Percentiles rank a stretch among this genome's conserved stretches.
Evolutionary conservation across 2,113 vertebrate genomes (phyloP).

Genomic region (Chloropsis hardwickii): DNA sequence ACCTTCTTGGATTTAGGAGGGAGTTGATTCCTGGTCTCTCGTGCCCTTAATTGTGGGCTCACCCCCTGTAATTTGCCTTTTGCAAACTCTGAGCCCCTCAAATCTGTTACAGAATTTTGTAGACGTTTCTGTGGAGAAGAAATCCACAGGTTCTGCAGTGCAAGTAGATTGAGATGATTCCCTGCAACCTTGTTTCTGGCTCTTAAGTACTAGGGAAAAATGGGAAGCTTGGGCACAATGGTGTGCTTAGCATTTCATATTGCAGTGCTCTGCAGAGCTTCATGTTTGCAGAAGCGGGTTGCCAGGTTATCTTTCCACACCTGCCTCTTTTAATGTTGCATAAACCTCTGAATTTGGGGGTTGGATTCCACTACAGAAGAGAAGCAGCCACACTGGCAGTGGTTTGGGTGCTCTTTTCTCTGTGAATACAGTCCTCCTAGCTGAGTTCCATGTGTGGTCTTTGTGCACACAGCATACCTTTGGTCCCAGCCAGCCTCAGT

Average conservation of each 20-base stretch:
- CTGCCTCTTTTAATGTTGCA: neutral
- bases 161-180: neutral
- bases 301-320: neutral
- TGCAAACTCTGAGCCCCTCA: neutral
- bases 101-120: neutral
- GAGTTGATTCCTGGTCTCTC: neutral
- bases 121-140: neutral
- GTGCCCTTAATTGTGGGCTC: rapidly evolving
- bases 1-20: neutral
- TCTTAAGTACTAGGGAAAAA: neutral
- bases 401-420: neutral
- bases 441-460: neutral
- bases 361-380: neutral
- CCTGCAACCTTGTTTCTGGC: neutral
- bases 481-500: neutral
- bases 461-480: neutral
- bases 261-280: neutral
- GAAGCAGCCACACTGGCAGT: neutral
- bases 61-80: neutral
- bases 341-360: neutral
- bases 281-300: neutral
- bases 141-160: neutral
- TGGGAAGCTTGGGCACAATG: neutral
- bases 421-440: neutral
- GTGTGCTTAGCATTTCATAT: neutral